A percentile compares a stretch with the other conserved stretches of the same genome.
These are phyloP conservation scores for Tribolium castaneum DNA, from an alignment of 1,140 invertebrate genomes.

Conservation along the genomic window DNA sequence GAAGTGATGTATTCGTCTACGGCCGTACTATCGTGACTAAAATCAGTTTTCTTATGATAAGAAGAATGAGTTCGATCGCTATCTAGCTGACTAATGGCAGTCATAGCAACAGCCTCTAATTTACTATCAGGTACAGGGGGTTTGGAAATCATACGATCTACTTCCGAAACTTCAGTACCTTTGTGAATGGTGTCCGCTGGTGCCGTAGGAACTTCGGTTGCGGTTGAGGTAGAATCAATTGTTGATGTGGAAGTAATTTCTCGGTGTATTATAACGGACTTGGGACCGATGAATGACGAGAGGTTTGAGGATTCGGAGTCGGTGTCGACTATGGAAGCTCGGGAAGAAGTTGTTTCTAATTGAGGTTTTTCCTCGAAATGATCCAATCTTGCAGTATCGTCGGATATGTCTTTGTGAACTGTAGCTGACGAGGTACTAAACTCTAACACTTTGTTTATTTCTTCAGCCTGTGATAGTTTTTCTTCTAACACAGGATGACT, in stretches of 20 bases:
- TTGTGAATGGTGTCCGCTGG: not conserved
- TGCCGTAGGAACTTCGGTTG: constrained; percentile 18
- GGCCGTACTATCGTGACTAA: not conserved
- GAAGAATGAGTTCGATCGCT: not conserved
- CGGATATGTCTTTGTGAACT: not conserved
- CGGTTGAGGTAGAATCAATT: constrained; percentile 18
- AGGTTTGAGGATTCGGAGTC: constrained; percentile 11
- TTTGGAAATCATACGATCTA: constrained; percentile 19
- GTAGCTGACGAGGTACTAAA: not conserved
- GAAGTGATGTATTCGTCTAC: constrained; percentile 19
- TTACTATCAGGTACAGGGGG: constrained; percentile 19
- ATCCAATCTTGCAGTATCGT: not conserved
- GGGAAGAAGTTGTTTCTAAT: not conserved
- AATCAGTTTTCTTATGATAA: constrained; percentile 18
- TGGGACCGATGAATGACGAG: not conserved
- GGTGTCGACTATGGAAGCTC: not conserved
- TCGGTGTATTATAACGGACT: not conserved
- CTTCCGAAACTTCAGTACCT: constrained; percentile 19
- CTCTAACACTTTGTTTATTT: not conserved
- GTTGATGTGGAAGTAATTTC: not conserved
- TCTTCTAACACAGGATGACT: no score
- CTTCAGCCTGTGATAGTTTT: no score
- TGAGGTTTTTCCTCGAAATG: not conserved
- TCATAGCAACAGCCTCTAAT: constrained; percentile 22
- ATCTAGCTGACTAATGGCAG: constrained; percentile 31